Evolutionary conservation across 2,888 invertebrate genomes (phyloP).

Genomic region (Rhingia campestris): DNA sequence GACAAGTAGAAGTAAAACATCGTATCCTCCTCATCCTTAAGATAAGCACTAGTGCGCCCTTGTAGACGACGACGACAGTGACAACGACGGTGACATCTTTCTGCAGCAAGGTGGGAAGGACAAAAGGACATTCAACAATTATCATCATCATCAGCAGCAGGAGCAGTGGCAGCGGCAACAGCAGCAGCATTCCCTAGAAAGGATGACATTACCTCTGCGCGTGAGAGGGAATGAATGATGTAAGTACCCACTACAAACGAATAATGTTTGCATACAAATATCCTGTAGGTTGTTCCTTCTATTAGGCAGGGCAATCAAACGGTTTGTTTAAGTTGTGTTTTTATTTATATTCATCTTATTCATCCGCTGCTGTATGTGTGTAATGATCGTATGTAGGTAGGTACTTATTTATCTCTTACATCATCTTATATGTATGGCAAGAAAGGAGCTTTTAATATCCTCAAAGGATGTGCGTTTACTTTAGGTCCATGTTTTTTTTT

Average conservation of each 20-base stretch:
- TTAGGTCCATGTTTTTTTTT: not conserved
- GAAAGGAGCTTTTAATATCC: conserved; percentile 47
- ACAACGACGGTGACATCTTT: conserved; percentile 20
- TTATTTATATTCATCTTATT: conserved; percentile 23
- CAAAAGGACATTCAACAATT: conserved; percentile 72
- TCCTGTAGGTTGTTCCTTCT: conserved; percentile 41
- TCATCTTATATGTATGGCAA: conserved; percentile 24
- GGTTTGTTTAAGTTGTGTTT: conserved; percentile 36
- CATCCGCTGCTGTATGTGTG: conserved; percentile 7
- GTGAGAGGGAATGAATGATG: conserved; percentile 46
- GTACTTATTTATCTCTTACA: conserved; percentile 43
- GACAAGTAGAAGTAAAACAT: conserved; percentile 27
- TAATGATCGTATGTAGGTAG: not conserved
- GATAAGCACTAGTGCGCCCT: conserved; percentile 53
- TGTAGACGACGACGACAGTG: conserved; percentile 2
- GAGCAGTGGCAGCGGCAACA: conserved; percentile 19
- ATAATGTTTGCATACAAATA: conserved; percentile 35
- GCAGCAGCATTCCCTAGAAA: not conserved
- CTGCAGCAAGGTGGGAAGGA: conserved; percentile 41
- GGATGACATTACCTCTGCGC: conserved; percentile 32
- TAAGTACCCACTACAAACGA: conserved; percentile 40
- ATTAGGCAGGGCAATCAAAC: conserved; percentile 40
- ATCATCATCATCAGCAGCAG: conserved; percentile 49
- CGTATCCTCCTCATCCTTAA: conserved; percentile 35
- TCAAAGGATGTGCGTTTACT: conserved; percentile 33